Conservation (phyloP, 2,797 vertebrate species). For the Sphenodon punctatus region DNA sequence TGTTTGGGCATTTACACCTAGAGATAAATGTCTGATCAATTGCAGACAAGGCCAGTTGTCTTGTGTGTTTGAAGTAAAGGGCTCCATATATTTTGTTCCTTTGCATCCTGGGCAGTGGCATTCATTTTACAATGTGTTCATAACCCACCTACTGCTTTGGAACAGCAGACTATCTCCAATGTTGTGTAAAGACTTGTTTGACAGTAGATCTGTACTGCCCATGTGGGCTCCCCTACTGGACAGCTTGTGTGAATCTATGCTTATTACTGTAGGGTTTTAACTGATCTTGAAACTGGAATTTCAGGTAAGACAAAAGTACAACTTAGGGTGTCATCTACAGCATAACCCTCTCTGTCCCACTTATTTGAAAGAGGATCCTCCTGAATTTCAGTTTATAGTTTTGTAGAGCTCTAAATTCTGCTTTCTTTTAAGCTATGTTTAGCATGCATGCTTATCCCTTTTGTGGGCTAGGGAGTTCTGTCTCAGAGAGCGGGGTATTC, state of each 20-base stretch:
- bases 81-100: slow-evolving; percentile 47
- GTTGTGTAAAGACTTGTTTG: slow-evolving; percentile 9
- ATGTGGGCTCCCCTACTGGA: neutral
- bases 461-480: slow-evolving; percentile 2
- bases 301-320: slow-evolving; percentile 12
- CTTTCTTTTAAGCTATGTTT: slow-evolving; percentile 36
- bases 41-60: slow-evolving; percentile 37
- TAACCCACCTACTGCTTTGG: slow-evolving; percentile 42
- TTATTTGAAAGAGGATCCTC: slow-evolving; percentile 34
- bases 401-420: neutral
- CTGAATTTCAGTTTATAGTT: slow-evolving; percentile 22
- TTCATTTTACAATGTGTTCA: slow-evolving; percentile 34
- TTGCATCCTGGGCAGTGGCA: slow-evolving; percentile 25
- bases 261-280: slow-evolving; percentile 40
- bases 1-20: slow-evolving; percentile 18
- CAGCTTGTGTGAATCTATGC: slow-evolving; percentile 4
- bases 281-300: slow-evolving; percentile 33
- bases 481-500: slow-evolving; percentile 25
- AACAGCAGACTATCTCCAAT: slow-evolving; percentile 32
- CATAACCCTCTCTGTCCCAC: neutral
- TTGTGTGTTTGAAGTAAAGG: slow-evolving; percentile 46
- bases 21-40: slow-evolving; percentile 49
- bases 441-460: neutral
- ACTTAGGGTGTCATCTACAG: neutral
- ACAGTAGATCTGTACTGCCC: neutral